Base-by-base conservation (phyloP, 92 coral and sea anemone genomes). In the Hydrozoanthus gracilis region DNA sequence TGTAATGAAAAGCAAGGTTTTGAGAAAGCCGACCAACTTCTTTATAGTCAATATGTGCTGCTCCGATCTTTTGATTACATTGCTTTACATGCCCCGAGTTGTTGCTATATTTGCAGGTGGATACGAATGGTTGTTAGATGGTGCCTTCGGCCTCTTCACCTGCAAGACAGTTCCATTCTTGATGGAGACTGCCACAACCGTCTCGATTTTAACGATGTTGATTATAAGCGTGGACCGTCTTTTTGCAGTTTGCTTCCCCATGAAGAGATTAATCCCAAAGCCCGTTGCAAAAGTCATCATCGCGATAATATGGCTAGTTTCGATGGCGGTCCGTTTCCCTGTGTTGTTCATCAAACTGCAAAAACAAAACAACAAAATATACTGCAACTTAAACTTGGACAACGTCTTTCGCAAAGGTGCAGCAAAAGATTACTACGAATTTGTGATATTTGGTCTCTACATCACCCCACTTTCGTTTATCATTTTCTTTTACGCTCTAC, bases 41-140 rank as follows among this genome's bases (percentile, higher is more conserved):
- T 65, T 82, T 17, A 82, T 82, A 72, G 45, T 51, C 70, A 82
- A 64, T n/a, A 82, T 82, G 86, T 70, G 75, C 15, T 54, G 66
- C 14, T 76, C 82, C 20, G 82, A 76, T 1, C 20, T 76, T 6
- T 8, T 71, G 5, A 71, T 71, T 3, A 45, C 76, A 14, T 15
- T 50, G 8, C 47, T 71, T 58, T 77, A 77, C 49, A 77, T 77
- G 83, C 49, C 83, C 4, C 69, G 83, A 52, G 83, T 77, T 67
- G 47, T 77, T 10, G 69, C 14, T 13, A 77, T 77, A 56, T 35
- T 77, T 12, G 68, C 83, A 12, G 39, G 6, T 27, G 83, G 83
- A 44, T 78, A 78, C 44, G 68, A 78, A 35, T 78, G 83, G 83
- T 13, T 78, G 6, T 47, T 78, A 20, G 68, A 56, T 1, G 70